Evolutionary conservation across 2,113 vertebrate species (phyloP).

Genomic region (Gobio gobio): DNA sequence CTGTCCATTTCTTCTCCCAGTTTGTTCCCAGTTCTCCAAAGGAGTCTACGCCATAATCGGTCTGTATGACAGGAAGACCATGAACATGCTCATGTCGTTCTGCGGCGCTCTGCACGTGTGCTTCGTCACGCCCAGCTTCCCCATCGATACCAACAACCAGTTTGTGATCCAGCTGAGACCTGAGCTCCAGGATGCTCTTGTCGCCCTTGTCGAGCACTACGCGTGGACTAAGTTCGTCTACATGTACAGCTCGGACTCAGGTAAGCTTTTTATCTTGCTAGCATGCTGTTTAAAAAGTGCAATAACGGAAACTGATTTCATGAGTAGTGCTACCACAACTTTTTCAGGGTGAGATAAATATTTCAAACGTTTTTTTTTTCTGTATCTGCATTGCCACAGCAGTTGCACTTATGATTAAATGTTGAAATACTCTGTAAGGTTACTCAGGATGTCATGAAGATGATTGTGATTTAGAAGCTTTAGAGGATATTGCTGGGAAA

Average conservation of each 20-base stretch:
- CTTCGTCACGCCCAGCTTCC: conserved; percentile 95
- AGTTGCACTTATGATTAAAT: conserved; percentile 5
- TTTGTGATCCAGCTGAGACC: conserved; percentile 97
- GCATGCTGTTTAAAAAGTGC: background rate
- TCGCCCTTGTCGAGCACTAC: conserved; percentile 91
- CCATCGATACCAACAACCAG: conserved; percentile 92
- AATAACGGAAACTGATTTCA: background rate
- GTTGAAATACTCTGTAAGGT: conserved; percentile 7
- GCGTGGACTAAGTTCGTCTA: conserved; percentile 94
- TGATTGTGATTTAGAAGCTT: conserved; percentile 37
- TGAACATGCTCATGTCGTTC: conserved; percentile 98
- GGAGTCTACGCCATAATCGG: conserved; percentile 98
- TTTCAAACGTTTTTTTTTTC: background rate
- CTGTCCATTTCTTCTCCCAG: conserved; percentile 65
- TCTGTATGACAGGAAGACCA: conserved; percentile 91
- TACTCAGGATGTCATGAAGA: background rate
- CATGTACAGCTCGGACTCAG: conserved; percentile 94
- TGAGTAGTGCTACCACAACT: background rate
- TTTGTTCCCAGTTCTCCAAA: conserved; percentile 97
- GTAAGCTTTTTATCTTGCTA: conserved; percentile 69
- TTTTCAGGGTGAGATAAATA: conserved; percentile 2
- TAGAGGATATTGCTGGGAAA: conserved; percentile 38
- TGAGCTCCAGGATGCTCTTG: conserved; percentile 91
- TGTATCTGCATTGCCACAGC: background rate
- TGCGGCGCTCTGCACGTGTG: conserved; percentile 95